Evolutionary conservation across 2,888 invertebrate genomes (phyloP), one percentile per base, ranked within the genome.

Genomic region (Megaustenia siamemsis): DNA sequence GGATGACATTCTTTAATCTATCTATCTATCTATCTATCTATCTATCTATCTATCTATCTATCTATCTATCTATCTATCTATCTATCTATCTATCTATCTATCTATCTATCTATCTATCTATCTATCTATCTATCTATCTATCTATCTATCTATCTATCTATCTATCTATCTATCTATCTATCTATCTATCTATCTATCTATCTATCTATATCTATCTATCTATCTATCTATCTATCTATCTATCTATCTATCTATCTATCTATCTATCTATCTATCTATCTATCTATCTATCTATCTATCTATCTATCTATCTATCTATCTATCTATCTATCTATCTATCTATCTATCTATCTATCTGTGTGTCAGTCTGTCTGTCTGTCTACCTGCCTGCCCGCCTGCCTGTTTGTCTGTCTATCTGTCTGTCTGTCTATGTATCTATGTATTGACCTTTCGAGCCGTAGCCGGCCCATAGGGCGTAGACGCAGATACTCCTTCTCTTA

Each of bases 101-200:
- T n/a, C 63, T 32, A 63, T n/a, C 63, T 32, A 32, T 63, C 63
- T 63, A 32, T 32, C 63, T 32, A 63, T n/a, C 63, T 63, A 63
- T n/a, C 63, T 63, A 32, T 63, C 63, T 63, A 32, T 63, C 63
- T 63, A n/a, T 63, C 63, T 32, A 63, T 32, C 63, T 63, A 63
- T 63, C 32, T 63, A 32, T 63, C 28, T 32, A 63, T 63, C 32
- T 63, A 63, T 63, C 32, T 63, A 15, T 15, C 6, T 32, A 5
- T 32, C 63, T 32, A 10, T 63, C 63, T n/a, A 2, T 18, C 63
- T 28, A 10, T 63, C 28, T 63, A 28, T 32, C 63, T 63, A 10
- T 56, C 10, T 18, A 18, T 56, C 56, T 56, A 18, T 56, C 56
- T 56, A 18, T 56, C 56, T 56, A 18, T 3, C 56, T 56, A 18